Percentiles rank a stretch among this genome's conserved stretches.
phyloP scores from a whole-genome alignment of 2,888 invertebrate genomes.

The Dugesia japonica region DNA sequence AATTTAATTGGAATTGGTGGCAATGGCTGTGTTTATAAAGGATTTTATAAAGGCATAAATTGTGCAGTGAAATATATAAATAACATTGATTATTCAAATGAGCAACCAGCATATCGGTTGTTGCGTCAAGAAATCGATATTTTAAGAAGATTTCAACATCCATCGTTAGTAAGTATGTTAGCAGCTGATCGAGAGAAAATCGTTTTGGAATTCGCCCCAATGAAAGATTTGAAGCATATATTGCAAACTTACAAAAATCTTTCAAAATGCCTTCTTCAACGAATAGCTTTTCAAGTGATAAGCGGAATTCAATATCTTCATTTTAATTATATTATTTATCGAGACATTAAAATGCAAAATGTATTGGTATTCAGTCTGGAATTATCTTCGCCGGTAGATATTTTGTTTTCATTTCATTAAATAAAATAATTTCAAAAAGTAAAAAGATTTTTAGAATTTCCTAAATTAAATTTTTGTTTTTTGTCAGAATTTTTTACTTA shows the following conservation, averaged over 20 bases:
- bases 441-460: too few relatives aligned
- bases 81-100: conserved; percentile 38
- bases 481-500: too few relatives aligned
- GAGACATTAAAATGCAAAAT: conserved; percentile 45
- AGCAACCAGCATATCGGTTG: conserved; percentile 41
- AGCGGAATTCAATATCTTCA: conserved; percentile 42
- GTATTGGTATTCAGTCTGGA: conserved; percentile 42
- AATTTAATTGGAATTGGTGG: conserved; percentile 38
- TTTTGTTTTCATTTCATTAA: too few relatives aligned
- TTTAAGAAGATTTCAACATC: conserved; percentile 41
- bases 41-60: conserved; percentile 39
- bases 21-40: conserved; percentile 43
- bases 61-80: conserved; percentile 42
- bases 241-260: conserved; percentile 37
- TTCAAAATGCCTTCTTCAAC: conserved; percentile 39
- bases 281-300: conserved; percentile 42
- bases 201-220: conserved; percentile 42
- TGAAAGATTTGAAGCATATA: conserved; percentile 39
- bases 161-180: conserved; percentile 41
- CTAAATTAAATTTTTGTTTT: too few relatives aligned
- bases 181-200: conserved; percentile 40
- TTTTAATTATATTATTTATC: conserved; percentile 40
- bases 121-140: conserved; percentile 43
- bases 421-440: too few relatives aligned
- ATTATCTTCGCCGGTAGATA: conserved; percentile 13